Evolutionary conservation across 2,797 vertebrate species (phyloP), one percentile per base, ranked within the genome.

Genomic region (Zenarchopterus dispar): DNA sequence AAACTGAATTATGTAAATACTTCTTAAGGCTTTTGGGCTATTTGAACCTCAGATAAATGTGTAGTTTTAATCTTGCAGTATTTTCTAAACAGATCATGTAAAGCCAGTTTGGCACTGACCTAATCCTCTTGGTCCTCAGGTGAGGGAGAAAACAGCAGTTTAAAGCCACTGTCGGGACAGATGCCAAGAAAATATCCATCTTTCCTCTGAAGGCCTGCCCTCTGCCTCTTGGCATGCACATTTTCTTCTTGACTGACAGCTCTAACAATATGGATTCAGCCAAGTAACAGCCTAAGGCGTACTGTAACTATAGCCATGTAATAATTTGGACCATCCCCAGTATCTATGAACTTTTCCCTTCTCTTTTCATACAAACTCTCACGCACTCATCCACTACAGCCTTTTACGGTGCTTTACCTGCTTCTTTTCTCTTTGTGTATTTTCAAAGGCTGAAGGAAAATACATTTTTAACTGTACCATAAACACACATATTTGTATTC

Each of bases 141-240:
- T 88, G 80, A 88, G 78, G 66, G 67, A 70, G 82, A 85, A 84
- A 39, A 69, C 69, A 78, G 52, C 46, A 43, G 50, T 28, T 54
- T 51, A 67, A 81, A 89, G 80, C 80, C 57, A 71, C 71, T 58
- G 79, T 72, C 52, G 44, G 92, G 89, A 81, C 28, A 2, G 4
- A 19, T 0, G 89, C 90, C 92, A 93, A 88, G 62, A 79, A 84
- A 80, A 69, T 80, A 73, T 89, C 83, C 77, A 86, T 87, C 89
- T 86, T 81, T 80, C 81, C 84, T 84, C 78, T 48, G 67, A 23
- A 84, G 65, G 33, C 66, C 45, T 58, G 52, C 23, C 67, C 60
- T 63, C 72, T 80, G 82, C 72, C 82, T 85, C 78, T 84, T 80
- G 76, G 87, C 82, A 73, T 81, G 80, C 77, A 67, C 18, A 9